Evolutionary conservation across 2,797 vertebrate species (phyloP), one percentile per base, ranked within the genome.

Genomic region (Channallabes apus): DNA sequence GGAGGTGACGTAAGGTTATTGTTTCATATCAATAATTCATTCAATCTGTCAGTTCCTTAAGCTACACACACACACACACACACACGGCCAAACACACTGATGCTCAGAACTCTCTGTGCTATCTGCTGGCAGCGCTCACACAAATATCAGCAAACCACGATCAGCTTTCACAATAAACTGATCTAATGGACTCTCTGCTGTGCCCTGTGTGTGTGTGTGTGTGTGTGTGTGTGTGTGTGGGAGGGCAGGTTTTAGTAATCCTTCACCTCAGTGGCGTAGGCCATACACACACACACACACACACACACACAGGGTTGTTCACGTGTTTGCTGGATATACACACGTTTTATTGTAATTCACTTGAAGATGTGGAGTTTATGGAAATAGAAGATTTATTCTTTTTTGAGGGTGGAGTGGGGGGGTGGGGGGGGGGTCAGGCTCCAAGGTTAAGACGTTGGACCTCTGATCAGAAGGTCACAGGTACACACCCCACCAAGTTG

Each of bases 11-110:
- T 84, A 84, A 67, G 87, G 87, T 89, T 89, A 88, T 89, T 89
- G 86, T 87, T 89, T 87, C 83, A 75, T 87, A 88, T 89, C 87
- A 89, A 88, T 89, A 89, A 89, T 89, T 86, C 89, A 87, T 89
- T 88, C 69, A 82, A 80, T 61, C 87, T 83, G 81, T 86, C 85
- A 88, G 35, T 61, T 35, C 88, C 88, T 76, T 68, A 82, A 86
- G 88, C 84, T 80, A 35, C 86, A 87, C 86, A 87, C 83, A 54
- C 84, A 76, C 88, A 84, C 83, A 86, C 86, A 80, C 75, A 84
- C 85, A 88, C 78, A 84, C 75, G 71, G 86, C 80, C 69, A 85
- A 86, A 88, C 82, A 86, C 80, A 65, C 75, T 8, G 80, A 86
- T 46, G 69, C 82, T 88, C 85, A 90, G 86, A 88, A 89, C 88